Base-by-base conservation (phyloP, 2,888 invertebrate genomes). In the Adela reaumurella region DNA sequence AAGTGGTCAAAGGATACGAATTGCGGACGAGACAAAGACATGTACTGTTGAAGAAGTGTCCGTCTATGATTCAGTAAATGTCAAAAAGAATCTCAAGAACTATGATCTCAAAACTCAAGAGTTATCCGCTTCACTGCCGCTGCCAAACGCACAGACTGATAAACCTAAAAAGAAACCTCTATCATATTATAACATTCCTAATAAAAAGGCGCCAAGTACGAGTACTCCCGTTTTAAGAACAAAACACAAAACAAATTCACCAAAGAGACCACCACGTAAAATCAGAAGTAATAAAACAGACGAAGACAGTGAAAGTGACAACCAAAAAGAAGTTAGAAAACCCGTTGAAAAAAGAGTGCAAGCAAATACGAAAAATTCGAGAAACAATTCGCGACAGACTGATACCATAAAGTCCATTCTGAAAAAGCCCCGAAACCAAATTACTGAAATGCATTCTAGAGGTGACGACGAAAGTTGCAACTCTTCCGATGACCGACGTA, bases 1-100 rank as follows among this genome's bases (percentile, higher is more conserved):
- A 50, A 83, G 86, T 10, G 89, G 88, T 8, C 88, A 88, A 63
- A 78, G 87, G 59, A 85, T 88, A 56, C 74, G 85, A 54, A 73
- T 85, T 41, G 81, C 86, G 56, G 85, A 83, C 55, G 83, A 84
- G 55, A 64, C 65, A 24, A 74, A 68, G 56, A 57, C 60, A 56
- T 68, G 68, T 56, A 70, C 64, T 56, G 58, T 68, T 52, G 69
- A 70, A 52, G 74, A 81, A 53, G 60, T 62, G 48, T 67, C 72
- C 50, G 61, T 67, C 24, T 83, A 81, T 56, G 83, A 82, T 57
- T 69, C 74, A 56, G 63, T 74, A 8, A 67, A 72, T 43, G 17
- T 52, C 17, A 52, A 46, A 59, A 74, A 68, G 68, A 77, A 78
- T 76, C 73, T 76, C 72, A 77, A 74, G 65, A 65, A 66, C 53